Percentiles rank a stretch among this genome's conserved stretches.
These are phyloP conservation scores for Tachypleus tridentatus DNA, from an alignment of 1,140 invertebrate genomes.

Conservation along the genomic window DNA sequence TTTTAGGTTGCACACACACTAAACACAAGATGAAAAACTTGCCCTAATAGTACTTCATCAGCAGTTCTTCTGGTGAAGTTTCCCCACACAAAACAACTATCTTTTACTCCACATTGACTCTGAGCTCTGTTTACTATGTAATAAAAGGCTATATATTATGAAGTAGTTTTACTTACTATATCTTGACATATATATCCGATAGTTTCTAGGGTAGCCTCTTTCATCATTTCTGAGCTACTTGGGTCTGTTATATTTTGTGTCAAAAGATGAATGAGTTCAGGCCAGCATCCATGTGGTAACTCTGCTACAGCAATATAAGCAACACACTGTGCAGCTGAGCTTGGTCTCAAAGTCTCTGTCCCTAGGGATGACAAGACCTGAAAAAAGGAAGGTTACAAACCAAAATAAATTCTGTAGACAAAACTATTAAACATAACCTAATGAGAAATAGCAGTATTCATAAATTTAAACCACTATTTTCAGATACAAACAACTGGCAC, in stretches of 20 bases:
- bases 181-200: slow-evolving; percentile 82
- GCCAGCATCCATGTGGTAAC: slow-evolving; percentile 60
- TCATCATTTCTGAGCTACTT: slow-evolving; percentile 79
- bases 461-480: too few relatives aligned
- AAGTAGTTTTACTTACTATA: slow-evolving; percentile 42
- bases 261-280: slow-evolving; percentile 68
- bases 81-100: too few relatives aligned
- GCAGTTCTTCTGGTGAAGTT: slow-evolving; percentile 44
- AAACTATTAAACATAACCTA: too few relatives aligned
- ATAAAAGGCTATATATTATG: background rate
- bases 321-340: slow-evolving; percentile 96
- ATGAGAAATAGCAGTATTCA: too few relatives aligned
- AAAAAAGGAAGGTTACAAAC: slow-evolving; percentile 7
- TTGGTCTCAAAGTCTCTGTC: slow-evolving; percentile 86
- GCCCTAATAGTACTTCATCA: slow-evolving; percentile 72
- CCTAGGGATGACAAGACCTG: slow-evolving; percentile 85
- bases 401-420: background rate
- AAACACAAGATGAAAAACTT: slow-evolving; percentile 44
- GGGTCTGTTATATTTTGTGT: slow-evolving; percentile 74
- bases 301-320: slow-evolving; percentile 96
- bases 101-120: too few relatives aligned
- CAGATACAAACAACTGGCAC: too few relatives aligned
- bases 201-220: slow-evolving; percentile 90
- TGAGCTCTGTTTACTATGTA: too few relatives aligned
- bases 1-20: too few relatives aligned